A percentile compares a stretch with the other conserved stretches of the same genome.
phyloP scores from a whole-genome alignment of 2,113 vertebrate genomes.

The Hipposideros armiger region DNA sequence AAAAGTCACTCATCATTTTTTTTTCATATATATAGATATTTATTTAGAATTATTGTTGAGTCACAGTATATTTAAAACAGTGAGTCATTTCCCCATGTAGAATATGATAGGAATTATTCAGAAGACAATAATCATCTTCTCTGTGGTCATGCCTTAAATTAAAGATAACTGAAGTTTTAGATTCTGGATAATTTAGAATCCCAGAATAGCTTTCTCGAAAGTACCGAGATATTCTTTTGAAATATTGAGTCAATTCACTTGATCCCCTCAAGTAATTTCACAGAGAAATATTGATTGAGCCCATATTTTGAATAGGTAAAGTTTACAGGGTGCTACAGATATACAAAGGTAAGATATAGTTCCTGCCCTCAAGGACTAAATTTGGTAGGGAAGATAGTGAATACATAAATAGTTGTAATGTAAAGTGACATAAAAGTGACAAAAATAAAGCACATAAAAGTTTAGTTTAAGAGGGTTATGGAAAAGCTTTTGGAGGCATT shows the following conservation, averaged over 20 bases:
- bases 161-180: conserved; percentile 35
- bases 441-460: not conserved
- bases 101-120: conserved; percentile 48
- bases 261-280: not conserved
- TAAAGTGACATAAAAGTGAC: not conserved
- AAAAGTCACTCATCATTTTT: not conserved
- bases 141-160: not conserved
- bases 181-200: conserved; percentile 35
- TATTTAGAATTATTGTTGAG: not conserved
- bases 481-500: not conserved
- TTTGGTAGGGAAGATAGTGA: not conserved
- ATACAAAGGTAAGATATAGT: not conserved
- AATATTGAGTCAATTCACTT: conserved; percentile 11
- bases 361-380: not conserved
- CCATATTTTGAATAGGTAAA: not conserved
- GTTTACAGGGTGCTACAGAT: not conserved
- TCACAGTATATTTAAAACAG: conserved; percentile 6
- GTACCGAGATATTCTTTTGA: conserved; percentile 27
- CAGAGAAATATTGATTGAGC: not conserved
- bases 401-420: not conserved
- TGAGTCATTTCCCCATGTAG: not conserved
- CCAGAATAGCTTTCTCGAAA: not conserved
- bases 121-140: conserved; percentile 1
- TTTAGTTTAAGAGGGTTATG: not conserved
- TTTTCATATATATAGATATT: not conserved